A percentile compares a stretch with the other conserved stretches of the same genome.
Conservation (phyloP, 2,113 vertebrate species). For the Aspidoscelis tigris region DNA sequence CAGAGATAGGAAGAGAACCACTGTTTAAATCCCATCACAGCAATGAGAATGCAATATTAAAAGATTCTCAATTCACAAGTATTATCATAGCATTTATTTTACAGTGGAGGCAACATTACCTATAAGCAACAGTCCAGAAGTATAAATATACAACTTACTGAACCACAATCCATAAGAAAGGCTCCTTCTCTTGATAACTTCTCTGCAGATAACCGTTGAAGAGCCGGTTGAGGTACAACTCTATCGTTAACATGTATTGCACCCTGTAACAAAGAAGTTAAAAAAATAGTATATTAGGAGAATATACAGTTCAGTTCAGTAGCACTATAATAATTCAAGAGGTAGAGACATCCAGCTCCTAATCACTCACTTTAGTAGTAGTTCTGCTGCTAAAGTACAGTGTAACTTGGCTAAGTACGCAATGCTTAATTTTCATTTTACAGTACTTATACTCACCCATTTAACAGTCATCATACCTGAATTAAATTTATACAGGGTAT, state of each 20-base stretch:
- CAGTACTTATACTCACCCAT: too few species aligned
- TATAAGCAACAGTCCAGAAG: accelerated
- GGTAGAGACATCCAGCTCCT: too few species aligned
- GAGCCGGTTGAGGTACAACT: slow-evolving; percentile 89
- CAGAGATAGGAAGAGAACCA: too few species aligned
- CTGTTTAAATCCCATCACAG: neutral
- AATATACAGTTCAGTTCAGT: neutral
- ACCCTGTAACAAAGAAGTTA: slow-evolving; percentile 76
- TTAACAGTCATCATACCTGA: too few species aligned
- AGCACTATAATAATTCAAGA: neutral
- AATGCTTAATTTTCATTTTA: neutral
- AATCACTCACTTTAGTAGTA: too few species aligned
- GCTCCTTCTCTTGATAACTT: slow-evolving; percentile 91
- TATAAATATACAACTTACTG: slow-evolving; percentile 76
- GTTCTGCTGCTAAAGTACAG: neutral
- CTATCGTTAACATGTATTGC: slow-evolving; percentile 89
- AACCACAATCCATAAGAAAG: slow-evolving; percentile 95
- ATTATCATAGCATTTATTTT: neutral
- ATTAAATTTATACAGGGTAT: neutral
- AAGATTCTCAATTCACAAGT: neutral
- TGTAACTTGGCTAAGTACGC: too few species aligned
- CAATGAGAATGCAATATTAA: neutral
- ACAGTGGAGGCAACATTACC: neutral
- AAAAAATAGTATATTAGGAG: neutral
- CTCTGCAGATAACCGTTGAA: slow-evolving; percentile 91